Evolutionary conservation across 92 coral and sea anemone genomes (phyloP), one percentile per base, ranked within the genome.

Genomic region (Isaurus tuberculatus): DNA sequence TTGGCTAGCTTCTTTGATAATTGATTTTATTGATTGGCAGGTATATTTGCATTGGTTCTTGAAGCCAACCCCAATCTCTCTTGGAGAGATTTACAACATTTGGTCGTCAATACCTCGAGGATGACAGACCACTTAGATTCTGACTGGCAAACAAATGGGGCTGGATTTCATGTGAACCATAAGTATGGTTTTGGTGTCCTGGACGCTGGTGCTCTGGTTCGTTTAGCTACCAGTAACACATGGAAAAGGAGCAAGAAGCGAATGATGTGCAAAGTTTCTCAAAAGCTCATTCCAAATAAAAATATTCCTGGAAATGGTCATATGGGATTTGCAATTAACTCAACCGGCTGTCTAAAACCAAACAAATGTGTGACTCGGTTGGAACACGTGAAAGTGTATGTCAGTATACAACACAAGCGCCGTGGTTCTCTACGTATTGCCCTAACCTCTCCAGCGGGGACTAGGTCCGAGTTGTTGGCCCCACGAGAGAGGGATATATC

Each of bases 121-220:
- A 81, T 84, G 87, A 94, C 96, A n/a, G 99, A 97, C 73, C 84
- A 79, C 2, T 49, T 34, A 8, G 98, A 97, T 75, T 55, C 81
- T 5, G 98, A 79, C 29, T 97, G 99, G 99, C 92, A 84, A 58
- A 81, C 65, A 25, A 97, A 97, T 69, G 92, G 94, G 26, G 99
- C 99, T 0, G 98, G 99, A 33, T 86, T 86, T 37, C 97, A 87
- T 80, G 97, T 97, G 1, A 97, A 94, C 83, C 94, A 92, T 77
- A 97, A 94, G 85, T 97, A 97, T 58, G 99, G 99, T 36, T 97
- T 97, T 87, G 99, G 99, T 20, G 94, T 92, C 36, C 88, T 97
- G 28, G 99, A 97, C 77, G 25, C 99, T 5, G 88, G 90, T 46
- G 97, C 99, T 17, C 74, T 97, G 71, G 98, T 97, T 9, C 63